Conservation (phyloP, 2,888 invertebrate genomes). For the Megaustenia siamemsis region DNA sequence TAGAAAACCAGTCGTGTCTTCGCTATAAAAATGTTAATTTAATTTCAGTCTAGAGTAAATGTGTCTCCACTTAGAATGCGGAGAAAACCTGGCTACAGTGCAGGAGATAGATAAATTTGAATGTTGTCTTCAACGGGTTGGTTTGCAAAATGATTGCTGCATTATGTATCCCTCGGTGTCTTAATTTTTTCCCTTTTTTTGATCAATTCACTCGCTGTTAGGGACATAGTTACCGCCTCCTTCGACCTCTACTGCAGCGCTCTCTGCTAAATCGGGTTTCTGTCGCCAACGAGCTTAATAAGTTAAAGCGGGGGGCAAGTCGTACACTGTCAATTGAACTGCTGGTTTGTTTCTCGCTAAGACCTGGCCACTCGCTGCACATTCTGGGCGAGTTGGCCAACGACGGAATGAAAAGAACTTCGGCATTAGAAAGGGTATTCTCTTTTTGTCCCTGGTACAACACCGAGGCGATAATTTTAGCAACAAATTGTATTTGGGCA, state of each 20-base stretch:
- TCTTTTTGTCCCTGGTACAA: not conserved
- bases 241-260: not conserved
- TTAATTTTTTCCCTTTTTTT: not conserved
- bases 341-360: not conserved
- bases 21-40: too few species aligned
- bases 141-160: not conserved
- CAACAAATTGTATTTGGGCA: too few species aligned
- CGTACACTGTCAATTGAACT: constrained; percentile 13
- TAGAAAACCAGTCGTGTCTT: too few species aligned
- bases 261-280: not conserved
- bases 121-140: too few species aligned
- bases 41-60: too few species aligned
- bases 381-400: not conserved
- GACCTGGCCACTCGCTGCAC: not conserved
- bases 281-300: not conserved
- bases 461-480: too few species aligned
- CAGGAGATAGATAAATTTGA: too few species aligned
- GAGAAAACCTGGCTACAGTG: too few species aligned
- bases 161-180: not conserved
- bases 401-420: not conserved
- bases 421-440: not conserved
- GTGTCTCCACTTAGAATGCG: too few species aligned
- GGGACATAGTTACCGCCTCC: not conserved
- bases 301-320: too few species aligned
- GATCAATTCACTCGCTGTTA: not conserved